These are phyloP conservation scores for Scrobipalpa atriplicella DNA, from an alignment of 2,888 invertebrate genomes.

Conservation along the genomic window DNA sequence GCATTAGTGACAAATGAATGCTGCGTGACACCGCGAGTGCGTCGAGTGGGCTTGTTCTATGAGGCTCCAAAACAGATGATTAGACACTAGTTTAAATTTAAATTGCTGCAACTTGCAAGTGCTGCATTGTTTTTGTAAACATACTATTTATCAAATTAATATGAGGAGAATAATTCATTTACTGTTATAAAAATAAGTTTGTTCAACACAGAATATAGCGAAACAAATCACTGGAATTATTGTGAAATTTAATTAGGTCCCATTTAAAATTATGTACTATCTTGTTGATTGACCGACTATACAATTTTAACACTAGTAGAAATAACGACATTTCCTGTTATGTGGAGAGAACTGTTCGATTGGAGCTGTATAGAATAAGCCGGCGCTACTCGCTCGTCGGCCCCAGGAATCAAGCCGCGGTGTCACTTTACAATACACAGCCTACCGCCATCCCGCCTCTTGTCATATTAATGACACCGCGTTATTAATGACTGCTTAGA, in stretches of 20 bases:
- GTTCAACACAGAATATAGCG: no score
- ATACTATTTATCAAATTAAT: no score
- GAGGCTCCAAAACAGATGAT: neutral
- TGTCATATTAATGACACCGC: conserved; percentile 64
- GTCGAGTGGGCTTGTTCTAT: conserved; percentile 26
- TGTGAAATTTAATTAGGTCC: no score
- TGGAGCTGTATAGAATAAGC: conserved; percentile 3
- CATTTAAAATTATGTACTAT: no score
- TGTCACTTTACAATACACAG: conserved; percentile 54
- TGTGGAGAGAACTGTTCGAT: neutral
- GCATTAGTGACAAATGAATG: conserved; percentile 63
- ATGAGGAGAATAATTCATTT: no score
- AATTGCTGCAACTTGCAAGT: no score
- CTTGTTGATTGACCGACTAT: no score
- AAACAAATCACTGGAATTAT: no score
- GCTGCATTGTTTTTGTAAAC: no score
- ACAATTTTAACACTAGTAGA: no score
- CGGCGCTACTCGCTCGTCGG: conserved; percentile 17
- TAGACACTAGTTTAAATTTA: neutral
- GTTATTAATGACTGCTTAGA: conserved; percentile 68
- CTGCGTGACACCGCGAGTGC: conserved; percentile 49
- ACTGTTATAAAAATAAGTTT: no score
- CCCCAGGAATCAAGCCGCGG: conserved; percentile 33
- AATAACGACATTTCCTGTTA: no score
- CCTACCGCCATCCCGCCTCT: conserved; percentile 51